Evolutionary conservation across 2,888 invertebrate genomes (phyloP).

Genomic region (Spilosoma lubricipeda): DNA sequence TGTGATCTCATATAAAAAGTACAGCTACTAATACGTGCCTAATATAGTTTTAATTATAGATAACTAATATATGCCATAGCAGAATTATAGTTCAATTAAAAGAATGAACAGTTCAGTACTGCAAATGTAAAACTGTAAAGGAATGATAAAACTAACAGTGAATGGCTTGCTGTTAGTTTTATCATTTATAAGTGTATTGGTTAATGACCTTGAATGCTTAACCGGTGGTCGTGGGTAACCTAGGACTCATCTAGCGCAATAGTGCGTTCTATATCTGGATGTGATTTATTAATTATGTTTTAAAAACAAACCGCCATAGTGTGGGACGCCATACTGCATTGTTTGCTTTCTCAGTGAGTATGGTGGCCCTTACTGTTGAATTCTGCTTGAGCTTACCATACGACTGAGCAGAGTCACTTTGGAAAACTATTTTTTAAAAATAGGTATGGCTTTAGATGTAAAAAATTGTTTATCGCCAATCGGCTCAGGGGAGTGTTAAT

Average conservation of each 20-base stretch:
- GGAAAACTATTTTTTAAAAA: no score
- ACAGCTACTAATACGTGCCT: slow-evolving; percentile 2
- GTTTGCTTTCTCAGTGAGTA: no score
- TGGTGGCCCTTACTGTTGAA: no score
- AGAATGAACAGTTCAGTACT: not conserved
- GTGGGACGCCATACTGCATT: no score
- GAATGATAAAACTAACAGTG: not conserved
- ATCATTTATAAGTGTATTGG: not conserved
- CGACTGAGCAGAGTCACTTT: no score
- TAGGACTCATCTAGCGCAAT: not conserved
- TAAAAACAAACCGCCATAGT: no score
- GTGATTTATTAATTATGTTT: no score
- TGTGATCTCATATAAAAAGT: slow-evolving; percentile 13
- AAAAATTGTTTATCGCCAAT: no score
- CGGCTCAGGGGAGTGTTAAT: no score
- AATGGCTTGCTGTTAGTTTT: no score
- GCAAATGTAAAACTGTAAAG: not conserved
- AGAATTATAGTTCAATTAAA: not conserved
- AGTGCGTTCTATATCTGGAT: no score
- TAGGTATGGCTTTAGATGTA: not conserved
- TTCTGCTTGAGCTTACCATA: no score
- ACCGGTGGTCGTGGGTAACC: not conserved
- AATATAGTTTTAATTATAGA: slow-evolving; percentile 7
- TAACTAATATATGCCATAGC: not conserved
- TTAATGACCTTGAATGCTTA: not conserved